phyloP scores from a whole-genome alignment of 2,888 invertebrate species.

The Archaeoteleia sp. region DNA sequence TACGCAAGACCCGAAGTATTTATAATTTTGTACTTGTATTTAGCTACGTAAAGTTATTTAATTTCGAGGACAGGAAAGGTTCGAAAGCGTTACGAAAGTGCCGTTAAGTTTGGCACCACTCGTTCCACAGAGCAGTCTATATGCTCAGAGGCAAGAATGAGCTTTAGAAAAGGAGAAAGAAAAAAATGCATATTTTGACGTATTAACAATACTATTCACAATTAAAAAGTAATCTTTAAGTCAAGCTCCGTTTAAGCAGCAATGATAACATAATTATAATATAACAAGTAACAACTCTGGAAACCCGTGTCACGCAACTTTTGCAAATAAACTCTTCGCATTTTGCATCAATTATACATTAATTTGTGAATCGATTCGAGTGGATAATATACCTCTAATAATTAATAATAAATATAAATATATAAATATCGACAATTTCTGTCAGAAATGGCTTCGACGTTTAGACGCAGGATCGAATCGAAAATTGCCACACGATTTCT shows the following conservation, averaged over 20 bases:
- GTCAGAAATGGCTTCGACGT: background rate
- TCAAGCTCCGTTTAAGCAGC: background rate
- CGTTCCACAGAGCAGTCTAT: too few relatives aligned
- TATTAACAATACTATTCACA: too few relatives aligned
- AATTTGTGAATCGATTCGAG: background rate
- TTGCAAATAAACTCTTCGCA: slow-evolving; percentile 2
- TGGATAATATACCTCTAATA: slow-evolving; percentile 1
- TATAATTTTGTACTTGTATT: too few relatives aligned
- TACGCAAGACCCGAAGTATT: too few relatives aligned
- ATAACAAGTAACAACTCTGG: background rate
- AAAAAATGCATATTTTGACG: too few relatives aligned
- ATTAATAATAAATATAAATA: background rate
- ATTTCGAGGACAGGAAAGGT: too few relatives aligned
- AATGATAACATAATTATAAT: background rate
- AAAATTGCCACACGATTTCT: background rate
- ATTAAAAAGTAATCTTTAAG: too few relatives aligned
- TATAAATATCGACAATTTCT: slow-evolving; percentile 1
- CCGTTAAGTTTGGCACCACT: too few relatives aligned
- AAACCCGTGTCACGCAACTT: slow-evolving; percentile 3
- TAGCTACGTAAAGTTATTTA: too few relatives aligned
- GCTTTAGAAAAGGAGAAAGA: too few relatives aligned
- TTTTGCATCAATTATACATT: background rate
- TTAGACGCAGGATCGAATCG: slow-evolving; percentile 1
- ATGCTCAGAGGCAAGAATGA: too few relatives aligned
- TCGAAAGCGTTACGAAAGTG: too few relatives aligned